phyloP scores from a whole-genome alignment of 1,140 invertebrate genomes.

The Penaeus vannamei region DNA sequence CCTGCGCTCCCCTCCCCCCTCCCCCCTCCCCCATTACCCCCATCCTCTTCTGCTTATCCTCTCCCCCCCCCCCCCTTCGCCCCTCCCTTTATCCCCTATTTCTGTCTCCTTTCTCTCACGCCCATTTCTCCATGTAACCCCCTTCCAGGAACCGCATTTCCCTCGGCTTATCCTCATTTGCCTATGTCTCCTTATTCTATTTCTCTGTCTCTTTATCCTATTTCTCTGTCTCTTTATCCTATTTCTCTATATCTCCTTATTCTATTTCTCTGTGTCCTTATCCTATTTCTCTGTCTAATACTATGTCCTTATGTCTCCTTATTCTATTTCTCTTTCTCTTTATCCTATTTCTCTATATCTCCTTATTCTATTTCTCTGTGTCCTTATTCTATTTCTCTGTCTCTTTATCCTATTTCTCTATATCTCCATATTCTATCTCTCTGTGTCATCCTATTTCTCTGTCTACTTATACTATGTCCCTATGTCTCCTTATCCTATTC shows the following conservation, averaged over 20 bases:
- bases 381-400: too few relatives aligned
- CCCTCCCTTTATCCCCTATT: not conserved
- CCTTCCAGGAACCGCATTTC: slow-evolving; percentile 17
- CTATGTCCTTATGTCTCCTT: not conserved
- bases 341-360: not conserved
- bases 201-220: slow-evolving; percentile 10
- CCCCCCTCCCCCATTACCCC: not conserved
- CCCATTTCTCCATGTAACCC: not conserved
- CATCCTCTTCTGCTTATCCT: not conserved
- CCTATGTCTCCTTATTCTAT: slow-evolving; percentile 4
- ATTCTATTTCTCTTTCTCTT: not conserved
- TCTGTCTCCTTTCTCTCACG: slow-evolving; percentile 23
- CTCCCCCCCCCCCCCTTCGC: not conserved
- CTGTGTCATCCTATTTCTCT: too few relatives aligned
- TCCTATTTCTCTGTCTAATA: not conserved
- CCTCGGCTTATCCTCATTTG: slow-evolving; percentile 37
- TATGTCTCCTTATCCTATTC: too few relatives aligned
- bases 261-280: not conserved
- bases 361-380: not conserved
- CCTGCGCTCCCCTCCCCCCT: not conserved
- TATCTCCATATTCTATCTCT: too few relatives aligned
- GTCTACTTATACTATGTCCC: too few relatives aligned
- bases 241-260: not conserved
- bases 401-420: too few relatives aligned
- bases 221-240: not conserved